Percentiles rank a stretch among this genome's conserved stretches.
These are phyloP conservation scores for Desmodus rotundus DNA, from an alignment of 2,113 vertebrate genomes.

Conservation along the genomic window DNA sequence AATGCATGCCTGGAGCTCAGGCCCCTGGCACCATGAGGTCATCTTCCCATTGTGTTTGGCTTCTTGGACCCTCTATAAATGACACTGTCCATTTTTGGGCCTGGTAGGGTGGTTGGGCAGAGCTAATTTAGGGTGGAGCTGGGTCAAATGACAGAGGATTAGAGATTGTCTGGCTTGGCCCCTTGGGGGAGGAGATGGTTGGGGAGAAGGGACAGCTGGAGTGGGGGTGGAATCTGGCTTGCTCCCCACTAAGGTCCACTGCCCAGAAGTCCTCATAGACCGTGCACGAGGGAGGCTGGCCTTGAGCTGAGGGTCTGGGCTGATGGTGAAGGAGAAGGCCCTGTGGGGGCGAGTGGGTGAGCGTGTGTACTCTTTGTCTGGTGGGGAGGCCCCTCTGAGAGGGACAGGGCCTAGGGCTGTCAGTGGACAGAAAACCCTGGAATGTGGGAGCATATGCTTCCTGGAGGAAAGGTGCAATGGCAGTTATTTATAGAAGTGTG, in stretches of 20 bases:
- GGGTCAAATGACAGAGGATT: slow-evolving; percentile 72
- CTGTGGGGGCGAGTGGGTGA: neutral
- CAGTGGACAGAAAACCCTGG: neutral
- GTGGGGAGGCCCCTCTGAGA: neutral
- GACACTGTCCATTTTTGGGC: slow-evolving; percentile 71
- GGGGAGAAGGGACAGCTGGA: slow-evolving; percentile 60
- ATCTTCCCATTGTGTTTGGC: slow-evolving; percentile 56
- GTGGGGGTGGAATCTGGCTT: neutral
- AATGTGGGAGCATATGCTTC: neutral
- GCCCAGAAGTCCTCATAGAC: neutral
- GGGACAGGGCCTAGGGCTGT: neutral
- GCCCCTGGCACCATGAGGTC: slow-evolving; percentile 31
- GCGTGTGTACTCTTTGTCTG: neutral
- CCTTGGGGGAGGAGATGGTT: neutral
- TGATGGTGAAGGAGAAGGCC: neutral
- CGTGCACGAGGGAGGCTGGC: neutral
- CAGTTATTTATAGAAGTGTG: neutral
- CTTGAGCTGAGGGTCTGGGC: neutral
- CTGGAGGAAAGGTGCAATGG: neutral
- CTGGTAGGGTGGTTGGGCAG: slow-evolving; percentile 41
- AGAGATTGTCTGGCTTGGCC: slow-evolving; percentile 34
- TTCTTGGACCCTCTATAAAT: slow-evolving; percentile 63
- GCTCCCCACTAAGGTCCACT: neutral
- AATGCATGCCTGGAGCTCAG: neutral
- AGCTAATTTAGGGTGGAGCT: slow-evolving; percentile 50